Evolutionary conservation across 2,888 invertebrate species (phyloP).

Genomic region (Mechanitis messenoides): DNA sequence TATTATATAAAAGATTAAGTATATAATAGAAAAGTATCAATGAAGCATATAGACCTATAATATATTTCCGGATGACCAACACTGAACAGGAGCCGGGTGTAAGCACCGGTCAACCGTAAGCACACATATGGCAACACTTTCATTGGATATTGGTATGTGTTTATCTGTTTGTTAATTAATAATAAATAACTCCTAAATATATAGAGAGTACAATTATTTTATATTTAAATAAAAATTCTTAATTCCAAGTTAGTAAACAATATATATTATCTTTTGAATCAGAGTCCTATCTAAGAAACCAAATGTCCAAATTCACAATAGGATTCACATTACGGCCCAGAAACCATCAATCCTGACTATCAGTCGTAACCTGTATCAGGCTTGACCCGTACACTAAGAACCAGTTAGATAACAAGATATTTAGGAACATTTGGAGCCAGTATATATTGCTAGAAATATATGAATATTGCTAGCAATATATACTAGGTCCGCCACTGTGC

Average conservation of each 20-base stretch:
- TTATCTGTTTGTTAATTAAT: not conserved
- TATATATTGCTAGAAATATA: no score
- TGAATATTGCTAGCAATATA: no score
- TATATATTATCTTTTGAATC: not conserved
- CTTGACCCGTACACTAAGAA: constrained; percentile 42
- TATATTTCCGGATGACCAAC: constrained; percentile 30
- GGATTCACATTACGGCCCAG: constrained; percentile 20
- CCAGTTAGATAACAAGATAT: constrained; percentile 38
- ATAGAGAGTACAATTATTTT: no score
- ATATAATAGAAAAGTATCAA: no score
- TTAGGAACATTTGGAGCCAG: constrained; percentile 4
- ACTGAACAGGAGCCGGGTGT: constrained; percentile 23
- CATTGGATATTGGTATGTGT: no score
- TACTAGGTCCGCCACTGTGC: no score
- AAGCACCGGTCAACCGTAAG: constrained; percentile 12
- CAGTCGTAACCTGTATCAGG: constrained; percentile 48
- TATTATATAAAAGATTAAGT: no score
- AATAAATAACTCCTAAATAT: not conserved
- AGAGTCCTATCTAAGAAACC: not conserved
- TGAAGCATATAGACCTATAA: no score
- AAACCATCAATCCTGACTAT: constrained; percentile 58
- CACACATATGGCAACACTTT: not conserved
- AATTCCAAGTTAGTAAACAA: no score
- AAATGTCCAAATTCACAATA: constrained; percentile 17
- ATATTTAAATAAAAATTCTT: no score